Evolutionary conservation across 2,113 vertebrate genomes (phyloP), one percentile per base, ranked within the genome.

Genomic region (Promerops cafer): DNA sequence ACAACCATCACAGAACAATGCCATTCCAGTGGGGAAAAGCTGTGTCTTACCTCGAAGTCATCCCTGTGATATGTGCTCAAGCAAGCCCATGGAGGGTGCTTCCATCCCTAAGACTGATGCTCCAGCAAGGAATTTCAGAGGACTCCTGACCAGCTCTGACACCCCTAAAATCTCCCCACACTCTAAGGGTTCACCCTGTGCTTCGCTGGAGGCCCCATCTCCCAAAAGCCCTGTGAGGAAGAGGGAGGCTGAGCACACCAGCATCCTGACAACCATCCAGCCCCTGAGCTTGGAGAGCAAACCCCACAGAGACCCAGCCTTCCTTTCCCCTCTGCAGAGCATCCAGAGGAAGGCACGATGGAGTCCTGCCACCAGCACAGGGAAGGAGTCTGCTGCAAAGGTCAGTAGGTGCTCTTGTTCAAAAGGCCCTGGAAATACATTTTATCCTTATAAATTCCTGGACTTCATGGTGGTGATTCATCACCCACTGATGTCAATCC

Each of bases 41-140:
- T 15, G 3, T 33, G 35, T 13, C 14, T 18, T 64, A 28, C 30
- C 70, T 74, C 78, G 3, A 82, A 77, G 30, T 30, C 63, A 54
- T 16, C 3, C 3, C n/a, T 28, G 23, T 33, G 53, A 63, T 8
- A 52, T 64, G 28, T 88, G 47, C 87, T 93, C 95, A 60, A 98
- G 96, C 78, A 97, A 93, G 76, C 97, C 98, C 59, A 96, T 83
- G 94, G 98, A 98, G 16, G 23, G 42, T 68, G 92, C 96, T 54
- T 89, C 95, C 37, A 93, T 83, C 53, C 90, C 17, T 40, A 94
- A 96, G 30, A 33, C 5, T 26, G 30, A 16, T 3, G 39, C 33
- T 3, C 82, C 97, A 31, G 78, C 16, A 35, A 64, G 47, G 57
- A 94, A 87, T 39, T 22, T 75, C 61, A 76, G 13, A 79, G 77